phyloP scores from a whole-genome alignment of 2,113 vertebrate genomes.

The Pteruthius melanotis region DNA sequence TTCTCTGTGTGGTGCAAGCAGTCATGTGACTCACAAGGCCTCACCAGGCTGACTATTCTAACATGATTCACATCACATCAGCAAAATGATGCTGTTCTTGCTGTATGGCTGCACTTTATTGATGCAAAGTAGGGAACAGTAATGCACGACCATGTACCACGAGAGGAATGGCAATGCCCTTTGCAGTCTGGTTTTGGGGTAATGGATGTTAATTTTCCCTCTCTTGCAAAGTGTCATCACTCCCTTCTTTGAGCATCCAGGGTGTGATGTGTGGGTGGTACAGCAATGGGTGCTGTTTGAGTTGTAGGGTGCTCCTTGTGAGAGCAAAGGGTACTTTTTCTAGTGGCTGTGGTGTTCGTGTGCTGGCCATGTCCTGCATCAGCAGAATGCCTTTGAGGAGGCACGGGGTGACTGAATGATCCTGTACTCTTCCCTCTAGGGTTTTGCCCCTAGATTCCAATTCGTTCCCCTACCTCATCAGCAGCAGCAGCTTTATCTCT shows the following conservation, averaged over 20 bases:
- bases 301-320: neutral
- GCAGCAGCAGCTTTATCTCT: neutral
- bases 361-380: neutral
- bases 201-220: neutral
- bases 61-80: neutral
- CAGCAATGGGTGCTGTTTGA: neutral
- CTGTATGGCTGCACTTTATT: neutral
- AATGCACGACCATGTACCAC: fast-evolving
- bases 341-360: neutral
- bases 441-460: neutral
- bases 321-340: neutral
- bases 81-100: neutral
- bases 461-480: neutral
- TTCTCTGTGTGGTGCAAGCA: neutral
- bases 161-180: neutral
- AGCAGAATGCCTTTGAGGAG: neutral
- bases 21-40: fast-evolving
- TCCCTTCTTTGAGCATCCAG: neutral
- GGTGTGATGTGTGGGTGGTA: neutral
- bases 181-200: neutral
- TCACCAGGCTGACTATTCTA: neutral
- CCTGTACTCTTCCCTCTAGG: neutral
- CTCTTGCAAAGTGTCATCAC: neutral
- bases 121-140: neutral
- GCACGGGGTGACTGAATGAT: neutral